Evolutionary conservation across 2,113 vertebrate genomes (phyloP).

Genomic region (Lucifuga dentata): DNA sequence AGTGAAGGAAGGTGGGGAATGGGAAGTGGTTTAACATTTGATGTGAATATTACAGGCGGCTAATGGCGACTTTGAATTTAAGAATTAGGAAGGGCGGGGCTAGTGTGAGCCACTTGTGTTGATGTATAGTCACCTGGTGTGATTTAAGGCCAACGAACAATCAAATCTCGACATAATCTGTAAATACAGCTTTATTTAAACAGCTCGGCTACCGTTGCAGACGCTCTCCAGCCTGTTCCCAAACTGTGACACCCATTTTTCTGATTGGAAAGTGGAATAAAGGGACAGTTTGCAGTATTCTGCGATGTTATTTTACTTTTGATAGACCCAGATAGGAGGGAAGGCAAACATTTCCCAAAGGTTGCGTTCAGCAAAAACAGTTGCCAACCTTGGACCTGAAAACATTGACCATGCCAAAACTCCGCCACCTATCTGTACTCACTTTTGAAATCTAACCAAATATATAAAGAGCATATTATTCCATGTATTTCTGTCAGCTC

Average conservation of each 20-base stretch:
- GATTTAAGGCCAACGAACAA: slow-evolving; percentile 38
- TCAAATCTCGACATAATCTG: slow-evolving; percentile 34
- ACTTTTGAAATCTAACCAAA: slow-evolving; percentile 82
- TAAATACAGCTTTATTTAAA: slow-evolving; percentile 74
- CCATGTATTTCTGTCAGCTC: slow-evolving; percentile 84
- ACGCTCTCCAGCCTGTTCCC: slow-evolving; percentile 8
- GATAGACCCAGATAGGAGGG: slow-evolving; percentile 3
- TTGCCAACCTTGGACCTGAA: slow-evolving; percentile 74
- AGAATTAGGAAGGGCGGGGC: slow-evolving; percentile 18
- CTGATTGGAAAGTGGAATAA: slow-evolving; percentile 30
- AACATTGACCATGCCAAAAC: slow-evolving; percentile 58
- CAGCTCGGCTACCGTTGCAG: slow-evolving; percentile 1
- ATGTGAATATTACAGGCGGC: slow-evolving; percentile 25
- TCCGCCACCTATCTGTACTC: slow-evolving; percentile 61
- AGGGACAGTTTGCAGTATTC: slow-evolving; percentile 67
- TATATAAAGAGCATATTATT: slow-evolving; percentile 77
- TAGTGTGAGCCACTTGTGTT: slow-evolving; percentile 29
- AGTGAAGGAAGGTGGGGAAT: slow-evolving; percentile 80
- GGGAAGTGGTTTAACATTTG: slow-evolving; percentile 18
- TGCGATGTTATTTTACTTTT: slow-evolving; percentile 4
- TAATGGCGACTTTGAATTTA: slow-evolving; percentile 50
- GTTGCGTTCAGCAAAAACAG: slow-evolving; percentile 77
- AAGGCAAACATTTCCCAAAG: neutral
- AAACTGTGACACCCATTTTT: slow-evolving; percentile 30
- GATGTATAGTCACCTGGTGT: slow-evolving; percentile 76